A percentile compares a stretch with the other conserved stretches of the same genome.
phyloP scores from a whole-genome alignment of 2,113 vertebrate genomes.

The Rhabdornis inornatus region DNA sequence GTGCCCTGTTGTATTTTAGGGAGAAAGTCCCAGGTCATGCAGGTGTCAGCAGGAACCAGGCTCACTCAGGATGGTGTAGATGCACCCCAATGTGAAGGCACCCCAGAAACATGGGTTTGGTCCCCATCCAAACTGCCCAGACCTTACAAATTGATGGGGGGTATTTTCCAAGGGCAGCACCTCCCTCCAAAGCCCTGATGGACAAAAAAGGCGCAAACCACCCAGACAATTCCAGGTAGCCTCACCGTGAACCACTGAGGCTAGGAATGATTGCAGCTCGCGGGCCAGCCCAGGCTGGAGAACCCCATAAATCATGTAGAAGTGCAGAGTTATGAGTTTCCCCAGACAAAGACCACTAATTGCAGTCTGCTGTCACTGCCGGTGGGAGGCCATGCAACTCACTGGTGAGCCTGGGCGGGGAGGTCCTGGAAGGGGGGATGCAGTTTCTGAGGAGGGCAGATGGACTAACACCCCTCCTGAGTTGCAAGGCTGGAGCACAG shows the following conservation, averaged over 20 bases:
- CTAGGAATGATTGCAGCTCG: background rate
- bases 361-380: conserved; percentile 1
- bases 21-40: background rate
- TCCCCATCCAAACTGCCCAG: background rate
- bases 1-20: background rate
- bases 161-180: background rate
- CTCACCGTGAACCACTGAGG: background rate
- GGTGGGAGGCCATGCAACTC: background rate
- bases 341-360: conserved; percentile 42
- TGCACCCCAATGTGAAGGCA: background rate
- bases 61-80: background rate
- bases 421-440: background rate
- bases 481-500: background rate
- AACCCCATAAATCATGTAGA: conserved; percentile 50
- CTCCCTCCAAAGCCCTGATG: background rate
- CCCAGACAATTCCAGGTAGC: rapidly evolving
- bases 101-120: background rate
- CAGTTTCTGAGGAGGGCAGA: background rate
- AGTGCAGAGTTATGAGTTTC: conserved; percentile 47
- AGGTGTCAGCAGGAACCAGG: background rate
- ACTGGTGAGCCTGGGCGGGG: rapidly evolving
- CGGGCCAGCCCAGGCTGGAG: background rate
- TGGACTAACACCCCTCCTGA: rapidly evolving
- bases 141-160: no score
- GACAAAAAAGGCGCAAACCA: background rate